Conservation (phyloP, 2,113 vertebrate species). For the Rhegmatorhina hoffmannsi region DNA sequence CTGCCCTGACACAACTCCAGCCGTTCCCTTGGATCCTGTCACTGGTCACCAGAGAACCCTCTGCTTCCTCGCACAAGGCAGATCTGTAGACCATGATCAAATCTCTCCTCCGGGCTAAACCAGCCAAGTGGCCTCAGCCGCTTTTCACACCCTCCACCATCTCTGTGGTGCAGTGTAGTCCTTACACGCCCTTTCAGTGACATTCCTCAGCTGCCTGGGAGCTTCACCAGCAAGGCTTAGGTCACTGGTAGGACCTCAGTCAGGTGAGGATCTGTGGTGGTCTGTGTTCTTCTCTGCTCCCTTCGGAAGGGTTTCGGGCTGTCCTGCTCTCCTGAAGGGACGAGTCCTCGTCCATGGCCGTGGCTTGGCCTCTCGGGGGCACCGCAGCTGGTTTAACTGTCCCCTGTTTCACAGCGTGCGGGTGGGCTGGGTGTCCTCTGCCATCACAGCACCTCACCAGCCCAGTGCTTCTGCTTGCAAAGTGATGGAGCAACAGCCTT, state of each 20-base stretch:
- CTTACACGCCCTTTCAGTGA: background rate
- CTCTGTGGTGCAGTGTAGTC: background rate
- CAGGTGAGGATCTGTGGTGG: background rate
- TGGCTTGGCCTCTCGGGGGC: background rate
- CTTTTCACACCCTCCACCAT: background rate
- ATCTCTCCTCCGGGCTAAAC: background rate
- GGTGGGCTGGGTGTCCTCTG: background rate
- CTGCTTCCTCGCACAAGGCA: background rate
- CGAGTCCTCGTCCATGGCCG: background rate
- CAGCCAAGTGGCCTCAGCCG: background rate
- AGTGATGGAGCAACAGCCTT: no score
- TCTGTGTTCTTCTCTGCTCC: background rate
- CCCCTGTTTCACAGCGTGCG: rapidly evolving
- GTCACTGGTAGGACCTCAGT: background rate
- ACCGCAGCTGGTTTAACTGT: background rate
- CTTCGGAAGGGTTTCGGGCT: background rate
- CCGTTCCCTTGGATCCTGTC: background rate
- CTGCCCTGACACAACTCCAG: background rate
- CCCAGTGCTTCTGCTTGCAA: background rate
- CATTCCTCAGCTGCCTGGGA: background rate
- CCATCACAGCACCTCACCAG: background rate
- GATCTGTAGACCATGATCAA: background rate
- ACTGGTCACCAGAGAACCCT: background rate
- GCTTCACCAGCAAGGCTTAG: background rate
- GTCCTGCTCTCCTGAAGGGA: background rate